phyloP scores from a whole-genome alignment of 2,113 vertebrate genomes.

The Nettapus auritus region DNA sequence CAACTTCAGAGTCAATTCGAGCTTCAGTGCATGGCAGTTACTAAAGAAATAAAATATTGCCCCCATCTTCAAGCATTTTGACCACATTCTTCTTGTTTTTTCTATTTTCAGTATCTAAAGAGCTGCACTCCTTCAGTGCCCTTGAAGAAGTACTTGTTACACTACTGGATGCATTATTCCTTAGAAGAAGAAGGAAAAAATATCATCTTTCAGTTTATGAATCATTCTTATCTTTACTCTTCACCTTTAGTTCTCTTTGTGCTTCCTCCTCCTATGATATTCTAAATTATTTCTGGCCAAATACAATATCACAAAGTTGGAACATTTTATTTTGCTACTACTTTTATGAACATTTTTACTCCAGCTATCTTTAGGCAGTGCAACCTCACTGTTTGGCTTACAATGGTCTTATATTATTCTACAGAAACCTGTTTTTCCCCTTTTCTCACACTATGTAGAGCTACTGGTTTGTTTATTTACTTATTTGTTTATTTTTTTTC shows the following conservation, averaged over 20 bases:
- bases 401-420: background rate
- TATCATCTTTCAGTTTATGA: constrained; percentile 73
- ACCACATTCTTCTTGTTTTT: constrained; percentile 50
- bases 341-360: background rate
- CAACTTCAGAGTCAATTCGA: constrained; percentile 65
- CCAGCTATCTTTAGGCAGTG: background rate
- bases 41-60: constrained; percentile 68
- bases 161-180: constrained; percentile 62
- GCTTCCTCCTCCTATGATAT: constrained; percentile 41
- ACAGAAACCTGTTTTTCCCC: background rate
- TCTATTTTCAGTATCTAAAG: constrained; percentile 64
- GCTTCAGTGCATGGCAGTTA: constrained; percentile 57
- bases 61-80: constrained; percentile 60
- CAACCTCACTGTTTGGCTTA: background rate
- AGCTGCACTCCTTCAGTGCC: constrained; percentile 14
- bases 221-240: constrained; percentile 74
- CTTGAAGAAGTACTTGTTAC: constrained; percentile 74
- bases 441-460: background rate
- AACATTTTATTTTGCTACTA: constrained; percentile 31
- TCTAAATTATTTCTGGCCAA: constrained; percentile 71
- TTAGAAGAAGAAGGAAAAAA: constrained; percentile 45
- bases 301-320: constrained; percentile 7
- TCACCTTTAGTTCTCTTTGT: constrained; percentile 75
- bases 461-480: background rate
- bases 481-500: background rate